Conservation (phyloP, 2,797 vertebrate genomes). For the Hoplostethus mediterraneus region DNA sequence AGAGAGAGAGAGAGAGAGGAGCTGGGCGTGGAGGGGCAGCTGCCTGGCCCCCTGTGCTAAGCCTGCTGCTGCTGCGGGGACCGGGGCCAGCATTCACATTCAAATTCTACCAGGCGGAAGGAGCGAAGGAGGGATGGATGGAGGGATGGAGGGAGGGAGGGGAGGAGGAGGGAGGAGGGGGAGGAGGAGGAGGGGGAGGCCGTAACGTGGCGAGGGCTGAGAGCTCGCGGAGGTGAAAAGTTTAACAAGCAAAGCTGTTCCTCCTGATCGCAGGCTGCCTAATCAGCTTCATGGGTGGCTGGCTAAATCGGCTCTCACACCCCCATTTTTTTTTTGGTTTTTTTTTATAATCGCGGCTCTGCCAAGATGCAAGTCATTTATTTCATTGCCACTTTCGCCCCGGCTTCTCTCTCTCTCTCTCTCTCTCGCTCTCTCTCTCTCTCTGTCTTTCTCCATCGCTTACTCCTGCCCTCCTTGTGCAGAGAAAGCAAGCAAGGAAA, state of each 20-base stretch:
- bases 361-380: slow-evolving; percentile 92
- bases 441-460: slow-evolving; percentile 18
- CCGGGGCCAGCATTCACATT: slow-evolving; percentile 76
- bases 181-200: slow-evolving; percentile 28
- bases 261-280: slow-evolving; percentile 98
- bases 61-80: slow-evolving; percentile 62
- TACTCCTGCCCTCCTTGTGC: slow-evolving; percentile 65
- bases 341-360: slow-evolving; percentile 84
- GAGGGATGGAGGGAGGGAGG: slow-evolving; percentile 45
- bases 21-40: slow-evolving; percentile 80
- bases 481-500: slow-evolving; percentile 63
- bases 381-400: slow-evolving; percentile 86
- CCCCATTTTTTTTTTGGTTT: slow-evolving; percentile 56
- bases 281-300: slow-evolving; percentile 99
- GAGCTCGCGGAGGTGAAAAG: slow-evolving; percentile 95
- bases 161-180: slow-evolving; percentile 54
- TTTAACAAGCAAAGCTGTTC: slow-evolving; percentile 99
- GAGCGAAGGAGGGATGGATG: slow-evolving; percentile 67
- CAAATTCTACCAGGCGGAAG: slow-evolving; percentile 82
- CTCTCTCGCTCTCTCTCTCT: slow-evolving; percentile 66
- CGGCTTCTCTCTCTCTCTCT: slow-evolving; percentile 49
- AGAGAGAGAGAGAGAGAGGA: slow-evolving; percentile 31
- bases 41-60: slow-evolving; percentile 65
- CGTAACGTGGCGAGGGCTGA: slow-evolving; percentile 67
- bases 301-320: slow-evolving; percentile 90